phyloP scores from a whole-genome alignment of 2,888 invertebrate species.

The Drosophila anomalata region DNA sequence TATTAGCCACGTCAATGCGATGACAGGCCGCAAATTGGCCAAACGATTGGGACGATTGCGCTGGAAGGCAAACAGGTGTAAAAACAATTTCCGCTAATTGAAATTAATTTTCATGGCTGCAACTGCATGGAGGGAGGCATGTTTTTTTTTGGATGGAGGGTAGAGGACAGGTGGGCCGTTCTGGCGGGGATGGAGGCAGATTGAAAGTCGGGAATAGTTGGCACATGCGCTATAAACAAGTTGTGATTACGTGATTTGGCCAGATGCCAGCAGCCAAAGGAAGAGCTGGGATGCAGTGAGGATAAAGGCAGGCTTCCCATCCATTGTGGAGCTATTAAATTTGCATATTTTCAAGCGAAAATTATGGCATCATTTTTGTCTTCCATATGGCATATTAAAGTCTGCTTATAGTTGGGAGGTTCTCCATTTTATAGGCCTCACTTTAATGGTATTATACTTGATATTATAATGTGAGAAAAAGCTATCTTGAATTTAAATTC shows the following conservation, averaged over 20 bases:
- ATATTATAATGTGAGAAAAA: too few relatives aligned
- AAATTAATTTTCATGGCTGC: slow-evolving; percentile 64
- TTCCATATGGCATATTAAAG: not conserved
- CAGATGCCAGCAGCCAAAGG: slow-evolving; percentile 64
- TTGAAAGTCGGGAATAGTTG: slow-evolving; percentile 51
- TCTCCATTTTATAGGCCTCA: too few relatives aligned
- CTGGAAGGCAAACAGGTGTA: slow-evolving; percentile 57
- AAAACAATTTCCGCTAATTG: slow-evolving; percentile 71
- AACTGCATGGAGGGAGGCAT: slow-evolving; percentile 26
- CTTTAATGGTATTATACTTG: too few relatives aligned
- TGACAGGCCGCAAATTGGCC: slow-evolving; percentile 52
- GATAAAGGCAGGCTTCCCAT: slow-evolving; percentile 13
- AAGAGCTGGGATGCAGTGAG: slow-evolving; percentile 10
- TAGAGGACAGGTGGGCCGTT: not conserved
- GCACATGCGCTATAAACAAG: slow-evolving; percentile 79
- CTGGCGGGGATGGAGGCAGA: slow-evolving; percentile 11
- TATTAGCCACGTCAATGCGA: slow-evolving; percentile 30
- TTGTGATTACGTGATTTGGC: slow-evolving; percentile 79
- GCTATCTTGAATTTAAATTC: not conserved
- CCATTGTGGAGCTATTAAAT: slow-evolving; percentile 7
- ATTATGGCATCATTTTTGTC: not conserved
- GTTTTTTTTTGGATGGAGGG: slow-evolving; percentile 1
- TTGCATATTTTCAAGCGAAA: slow-evolving; percentile 2
- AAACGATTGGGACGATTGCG: slow-evolving; percentile 35
- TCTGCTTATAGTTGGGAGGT: not conserved